Conservation (phyloP, 2,113 vertebrate genomes). For the Apaloderma vittatum region DNA sequence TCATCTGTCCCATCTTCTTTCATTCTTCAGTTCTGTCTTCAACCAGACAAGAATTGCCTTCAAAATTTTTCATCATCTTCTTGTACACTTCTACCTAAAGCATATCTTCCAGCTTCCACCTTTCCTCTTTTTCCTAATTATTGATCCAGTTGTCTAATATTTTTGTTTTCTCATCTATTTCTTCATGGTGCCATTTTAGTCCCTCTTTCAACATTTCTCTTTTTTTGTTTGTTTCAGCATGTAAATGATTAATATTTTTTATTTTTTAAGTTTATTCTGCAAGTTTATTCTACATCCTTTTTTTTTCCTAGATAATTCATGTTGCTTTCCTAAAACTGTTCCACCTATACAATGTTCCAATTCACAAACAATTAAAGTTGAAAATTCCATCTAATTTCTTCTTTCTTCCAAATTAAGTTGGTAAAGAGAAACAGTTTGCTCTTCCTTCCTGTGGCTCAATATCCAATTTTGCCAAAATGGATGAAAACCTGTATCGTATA, state of each 20-base stretch:
- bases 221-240: neutral
- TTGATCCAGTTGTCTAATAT: neutral
- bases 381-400: neutral
- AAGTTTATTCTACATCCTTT: neutral
- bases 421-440: neutral
- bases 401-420: neutral
- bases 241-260: neutral
- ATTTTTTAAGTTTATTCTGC: neutral
- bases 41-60: neutral
- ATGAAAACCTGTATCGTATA: neutral
- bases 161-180: neutral
- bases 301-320: neutral
- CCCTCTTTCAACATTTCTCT: neutral
- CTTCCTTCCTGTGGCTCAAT: neutral
- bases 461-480: neutral
- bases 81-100: neutral
- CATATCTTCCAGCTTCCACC: neutral
- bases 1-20: neutral
- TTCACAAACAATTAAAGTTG: neutral
- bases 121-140: neutral
- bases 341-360: neutral
- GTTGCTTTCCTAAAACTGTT: neutral
- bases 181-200: neutral
- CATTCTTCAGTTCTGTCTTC: neutral
- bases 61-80: neutral